Conservation (phyloP, 37 sponge, comb jelly and placozoan genomes). For the Corticium candelabrum region DNA sequence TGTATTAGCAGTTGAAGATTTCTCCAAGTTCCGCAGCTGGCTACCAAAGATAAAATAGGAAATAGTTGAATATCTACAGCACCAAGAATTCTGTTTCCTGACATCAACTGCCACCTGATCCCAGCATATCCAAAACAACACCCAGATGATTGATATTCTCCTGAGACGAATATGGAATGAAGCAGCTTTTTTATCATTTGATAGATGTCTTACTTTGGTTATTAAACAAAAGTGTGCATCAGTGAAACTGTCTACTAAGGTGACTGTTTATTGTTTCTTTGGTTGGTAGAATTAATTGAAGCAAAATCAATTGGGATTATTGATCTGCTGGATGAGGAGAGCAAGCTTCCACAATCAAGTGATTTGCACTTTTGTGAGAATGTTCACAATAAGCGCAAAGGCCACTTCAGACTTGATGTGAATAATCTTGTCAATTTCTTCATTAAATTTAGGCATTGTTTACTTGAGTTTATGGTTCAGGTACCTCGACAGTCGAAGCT, state of each 20-base stretch:
- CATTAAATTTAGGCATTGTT: background rate
- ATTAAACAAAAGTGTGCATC: background rate
- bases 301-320: slow-evolving; percentile 41
- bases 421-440: background rate
- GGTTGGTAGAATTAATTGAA: slow-evolving; percentile 66
- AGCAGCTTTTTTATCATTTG: background rate
- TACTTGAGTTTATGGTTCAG: background rate
- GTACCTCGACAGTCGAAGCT: background rate
- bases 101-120: no score
- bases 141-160: no score
- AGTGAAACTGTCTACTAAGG: background rate
- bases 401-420: slow-evolving; percentile 83
- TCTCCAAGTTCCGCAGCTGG: no score
- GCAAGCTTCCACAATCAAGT: slow-evolving; percentile 67
- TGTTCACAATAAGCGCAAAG: slow-evolving; percentile 54
- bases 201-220: background rate
- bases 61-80: no score
- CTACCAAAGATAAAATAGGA: no score
- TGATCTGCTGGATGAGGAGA: slow-evolving; percentile 89
- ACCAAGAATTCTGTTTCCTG: no score
- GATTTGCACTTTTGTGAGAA: slow-evolving; percentile 60
- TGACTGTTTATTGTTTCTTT: background rate
- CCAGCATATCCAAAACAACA: no score
- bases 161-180: no score
- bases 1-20: no score